phyloP scores from a whole-genome alignment of 2,888 invertebrate species.

The Aleiodes testaceus region DNA sequence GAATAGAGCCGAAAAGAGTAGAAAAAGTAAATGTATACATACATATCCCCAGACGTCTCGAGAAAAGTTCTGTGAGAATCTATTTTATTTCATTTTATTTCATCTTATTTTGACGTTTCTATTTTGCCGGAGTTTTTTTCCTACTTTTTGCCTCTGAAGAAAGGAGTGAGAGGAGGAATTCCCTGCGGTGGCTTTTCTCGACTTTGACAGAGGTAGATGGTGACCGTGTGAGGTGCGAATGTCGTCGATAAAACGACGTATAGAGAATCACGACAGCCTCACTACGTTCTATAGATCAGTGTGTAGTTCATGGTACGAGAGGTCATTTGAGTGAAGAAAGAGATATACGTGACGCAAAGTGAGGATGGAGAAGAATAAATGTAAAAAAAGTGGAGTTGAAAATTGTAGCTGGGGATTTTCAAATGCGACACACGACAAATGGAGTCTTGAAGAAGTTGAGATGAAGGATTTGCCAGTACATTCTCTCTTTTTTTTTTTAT shows the following conservation, averaged over 20 bases:
- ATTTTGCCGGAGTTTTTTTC: neutral
- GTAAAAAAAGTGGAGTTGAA: neutral
- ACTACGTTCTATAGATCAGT: conserved; percentile 19
- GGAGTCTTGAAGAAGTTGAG: conserved; percentile 26
- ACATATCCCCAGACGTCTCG: conserved; percentile 28
- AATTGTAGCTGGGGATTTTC: conserved; percentile 2
- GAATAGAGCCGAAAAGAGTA: conserved; percentile 15
- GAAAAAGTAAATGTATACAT: conserved; percentile 40
- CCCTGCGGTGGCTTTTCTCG: conserved; percentile 24
- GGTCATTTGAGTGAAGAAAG: neutral
- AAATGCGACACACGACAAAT: conserved; percentile 23
- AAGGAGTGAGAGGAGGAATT: neutral
- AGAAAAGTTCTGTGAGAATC: conserved; percentile 11
- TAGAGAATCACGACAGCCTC: conserved; percentile 27
- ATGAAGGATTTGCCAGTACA: neutral
- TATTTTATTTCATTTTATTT: conserved; percentile 26
- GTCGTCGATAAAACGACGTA: conserved; percentile 29
- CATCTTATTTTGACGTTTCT: conserved; percentile 31
- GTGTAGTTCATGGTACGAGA: conserved; percentile 15
- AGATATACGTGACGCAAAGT: conserved; percentile 22
- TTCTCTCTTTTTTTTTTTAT: conserved; percentile 17
- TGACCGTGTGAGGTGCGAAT: conserved; percentile 24
- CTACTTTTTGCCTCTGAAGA: neutral
- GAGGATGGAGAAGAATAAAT: neutral
- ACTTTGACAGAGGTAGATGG: conserved; percentile 28